Percentiles rank a stretch among this genome's conserved stretches.
These are phyloP conservation scores for Leptodactylus fallax DNA, from an alignment of 2,797 vertebrate genomes.

Conservation along the genomic window DNA sequence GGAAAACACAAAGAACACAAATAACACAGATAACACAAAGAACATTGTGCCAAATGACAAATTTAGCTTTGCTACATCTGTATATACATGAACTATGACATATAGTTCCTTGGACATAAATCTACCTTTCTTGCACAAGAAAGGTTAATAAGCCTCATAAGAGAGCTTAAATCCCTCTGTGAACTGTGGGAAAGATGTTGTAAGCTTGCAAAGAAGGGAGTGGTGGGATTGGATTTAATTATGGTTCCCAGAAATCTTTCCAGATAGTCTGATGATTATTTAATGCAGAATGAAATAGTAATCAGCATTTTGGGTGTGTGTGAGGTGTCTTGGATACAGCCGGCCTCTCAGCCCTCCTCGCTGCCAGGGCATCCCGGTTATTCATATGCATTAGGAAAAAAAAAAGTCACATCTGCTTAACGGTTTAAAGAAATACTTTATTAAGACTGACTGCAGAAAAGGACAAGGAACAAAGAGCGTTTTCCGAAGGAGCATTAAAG, in stretches of 20 bases:
- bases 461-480: slow-evolving; percentile 48
- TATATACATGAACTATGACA: background rate
- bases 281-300: slow-evolving; percentile 62
- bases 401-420: slow-evolving; percentile 41
- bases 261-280: slow-evolving; percentile 64
- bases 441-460: slow-evolving; percentile 52
- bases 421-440: slow-evolving; percentile 46
- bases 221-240: slow-evolving; percentile 64
- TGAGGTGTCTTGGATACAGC: slow-evolving; percentile 57
- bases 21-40: background rate
- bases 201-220: slow-evolving; percentile 61
- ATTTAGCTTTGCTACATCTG: slow-evolving; percentile 4
- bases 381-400: background rate
- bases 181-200: slow-evolving; percentile 60
- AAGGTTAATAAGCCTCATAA: slow-evolving; percentile 53
- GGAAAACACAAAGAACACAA: too few relatives aligned
- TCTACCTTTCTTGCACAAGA: slow-evolving; percentile 43
- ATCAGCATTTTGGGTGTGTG: slow-evolving; percentile 56
- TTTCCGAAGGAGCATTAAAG: slow-evolving; percentile 32
- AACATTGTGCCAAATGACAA: background rate
- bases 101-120: background rate
- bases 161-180: slow-evolving; percentile 47
- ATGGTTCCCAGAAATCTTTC: slow-evolving; percentile 63
- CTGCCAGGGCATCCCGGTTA: slow-evolving; percentile 41
- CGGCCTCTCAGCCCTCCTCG: slow-evolving; percentile 36